These are phyloP conservation scores for Cheilosia urbana DNA, from an alignment of 2,888 invertebrate genomes.

Conservation along the genomic window DNA sequence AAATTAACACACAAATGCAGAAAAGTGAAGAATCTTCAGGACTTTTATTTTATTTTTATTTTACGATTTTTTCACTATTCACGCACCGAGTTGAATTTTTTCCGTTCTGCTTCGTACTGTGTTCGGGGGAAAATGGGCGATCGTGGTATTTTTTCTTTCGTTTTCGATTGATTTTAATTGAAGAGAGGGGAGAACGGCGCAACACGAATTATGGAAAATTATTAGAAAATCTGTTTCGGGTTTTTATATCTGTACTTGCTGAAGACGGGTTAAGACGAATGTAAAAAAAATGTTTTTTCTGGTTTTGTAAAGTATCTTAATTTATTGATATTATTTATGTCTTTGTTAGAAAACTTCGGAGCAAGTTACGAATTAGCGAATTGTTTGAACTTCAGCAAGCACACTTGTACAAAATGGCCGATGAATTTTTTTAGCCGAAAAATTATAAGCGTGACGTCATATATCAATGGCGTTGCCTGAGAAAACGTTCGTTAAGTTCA, in stretches of 20 bases:
- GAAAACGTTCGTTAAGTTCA: conserved; percentile 53
- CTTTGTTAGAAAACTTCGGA: conserved; percentile 60
- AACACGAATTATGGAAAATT: conserved; percentile 65
- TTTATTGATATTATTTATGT: conserved; percentile 42
- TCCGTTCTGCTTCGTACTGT: conserved; percentile 62
- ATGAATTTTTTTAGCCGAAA: conserved; percentile 66
- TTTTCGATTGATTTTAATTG: conserved; percentile 67
- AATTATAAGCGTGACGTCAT: conserved; percentile 76
- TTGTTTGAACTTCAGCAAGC: conserved; percentile 77
- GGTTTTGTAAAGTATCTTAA: conserved; percentile 30
- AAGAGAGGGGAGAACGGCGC: conserved; percentile 50
- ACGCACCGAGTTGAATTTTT: conserved; percentile 65
- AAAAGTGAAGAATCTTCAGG: conserved; percentile 22
- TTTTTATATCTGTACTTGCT: conserved; percentile 66
- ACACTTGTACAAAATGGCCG: conserved; percentile 78
- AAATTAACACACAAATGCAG: conserved; percentile 60
- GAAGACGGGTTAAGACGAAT: conserved; percentile 42
- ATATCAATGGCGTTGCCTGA: conserved; percentile 76
- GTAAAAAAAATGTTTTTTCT: conserved; percentile 48
- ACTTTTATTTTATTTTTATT: conserved; percentile 37
- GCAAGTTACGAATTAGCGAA: conserved; percentile 66
- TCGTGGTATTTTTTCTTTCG: conserved; percentile 58
- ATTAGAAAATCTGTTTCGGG: conserved; percentile 41
- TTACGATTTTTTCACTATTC: conserved; percentile 49
- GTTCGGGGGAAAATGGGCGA: conserved; percentile 68